Evolutionary conservation across 2,888 invertebrate genomes (phyloP).

Genomic region (Melieria crassipennis): DNA sequence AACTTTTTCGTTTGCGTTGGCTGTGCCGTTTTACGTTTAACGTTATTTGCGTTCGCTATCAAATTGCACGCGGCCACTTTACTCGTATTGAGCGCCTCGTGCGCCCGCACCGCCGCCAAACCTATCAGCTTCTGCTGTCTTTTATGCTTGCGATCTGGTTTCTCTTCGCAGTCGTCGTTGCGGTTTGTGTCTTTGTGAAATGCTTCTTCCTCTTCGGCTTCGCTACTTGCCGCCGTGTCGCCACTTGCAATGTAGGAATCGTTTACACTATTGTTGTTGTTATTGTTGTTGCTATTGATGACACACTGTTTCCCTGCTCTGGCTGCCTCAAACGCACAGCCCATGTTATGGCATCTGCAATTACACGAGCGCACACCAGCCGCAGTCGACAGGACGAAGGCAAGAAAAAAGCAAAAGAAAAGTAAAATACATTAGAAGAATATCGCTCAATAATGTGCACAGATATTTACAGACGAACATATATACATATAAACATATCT

Average conservation of each 20-base stretch:
- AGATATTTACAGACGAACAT: too few species aligned
- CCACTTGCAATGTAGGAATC: slow-evolving; percentile 1
- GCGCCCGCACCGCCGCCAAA: neutral
- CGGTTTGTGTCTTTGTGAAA: neutral
- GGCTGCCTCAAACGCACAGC: slow-evolving; percentile 80
- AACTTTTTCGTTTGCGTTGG: neutral
- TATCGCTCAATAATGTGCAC: too few species aligned
- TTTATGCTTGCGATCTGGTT: neutral
- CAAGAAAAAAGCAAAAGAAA: too few species aligned
- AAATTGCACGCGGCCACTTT: too few species aligned
- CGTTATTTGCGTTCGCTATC: too few species aligned
- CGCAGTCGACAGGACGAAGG: neutral
- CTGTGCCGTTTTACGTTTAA: neutral
- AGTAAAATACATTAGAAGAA: too few species aligned
- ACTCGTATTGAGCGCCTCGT: too few species aligned
- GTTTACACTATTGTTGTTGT: slow-evolving; percentile 21
- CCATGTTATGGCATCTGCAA: slow-evolving; percentile 93
- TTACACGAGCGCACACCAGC: slow-evolving; percentile 45
- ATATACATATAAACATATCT: too few species aligned
- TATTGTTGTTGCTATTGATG: slow-evolving; percentile 26
- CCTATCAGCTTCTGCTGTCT: neutral
- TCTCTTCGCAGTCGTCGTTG: slow-evolving; percentile 5
- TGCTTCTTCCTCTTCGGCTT: neutral
- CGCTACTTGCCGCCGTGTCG: neutral
- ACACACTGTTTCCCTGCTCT: slow-evolving; percentile 42